Conservation (phyloP, 2,888 invertebrate genomes). For the Macropis europaea region DNA sequence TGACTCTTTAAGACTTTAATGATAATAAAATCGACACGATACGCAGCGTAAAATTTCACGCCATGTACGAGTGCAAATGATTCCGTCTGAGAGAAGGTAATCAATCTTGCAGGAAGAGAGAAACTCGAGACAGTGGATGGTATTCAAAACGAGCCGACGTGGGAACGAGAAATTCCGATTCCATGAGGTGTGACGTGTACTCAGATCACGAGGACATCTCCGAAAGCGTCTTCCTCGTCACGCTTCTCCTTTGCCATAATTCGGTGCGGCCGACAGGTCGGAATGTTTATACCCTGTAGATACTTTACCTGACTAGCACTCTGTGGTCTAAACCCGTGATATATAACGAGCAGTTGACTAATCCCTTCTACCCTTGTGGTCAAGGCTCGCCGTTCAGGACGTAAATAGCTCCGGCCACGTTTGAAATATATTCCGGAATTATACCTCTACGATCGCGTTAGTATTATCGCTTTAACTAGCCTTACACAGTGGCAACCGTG, state of each 20-base stretch:
- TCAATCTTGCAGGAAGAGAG: too few relatives aligned
- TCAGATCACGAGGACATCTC: conserved; percentile 12
- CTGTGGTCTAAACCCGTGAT: conserved; percentile 66
- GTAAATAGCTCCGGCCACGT: conserved; percentile 41
- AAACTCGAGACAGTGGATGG: background rate
- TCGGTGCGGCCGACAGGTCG: conserved; percentile 60
- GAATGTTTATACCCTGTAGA: conserved; percentile 64
- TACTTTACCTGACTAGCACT: conserved; percentile 55
- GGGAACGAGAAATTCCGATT: conserved; percentile 31
- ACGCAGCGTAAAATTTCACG: conserved; percentile 1
- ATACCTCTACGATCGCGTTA: conserved; percentile 33
- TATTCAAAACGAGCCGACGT: conserved; percentile 1
- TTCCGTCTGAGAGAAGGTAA: too few relatives aligned
- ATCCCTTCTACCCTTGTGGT: conserved; percentile 65
- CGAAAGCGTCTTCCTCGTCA: conserved; percentile 32
- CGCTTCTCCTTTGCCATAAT: conserved; percentile 54
- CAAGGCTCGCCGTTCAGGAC: conserved; percentile 29
- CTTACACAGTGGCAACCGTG: conserved; percentile 6
- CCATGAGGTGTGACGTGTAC: conserved; percentile 8
- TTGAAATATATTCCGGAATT: conserved; percentile 52
- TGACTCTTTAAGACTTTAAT: too few relatives aligned
- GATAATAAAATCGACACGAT: too few relatives aligned
- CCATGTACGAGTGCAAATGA: too few relatives aligned
- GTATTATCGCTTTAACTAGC: conserved; percentile 10
- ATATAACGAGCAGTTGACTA: conserved; percentile 73